These are phyloP conservation scores for Anoplius nigerrimus DNA, from an alignment of 2,888 invertebrate species.

Conservation along the genomic window DNA sequence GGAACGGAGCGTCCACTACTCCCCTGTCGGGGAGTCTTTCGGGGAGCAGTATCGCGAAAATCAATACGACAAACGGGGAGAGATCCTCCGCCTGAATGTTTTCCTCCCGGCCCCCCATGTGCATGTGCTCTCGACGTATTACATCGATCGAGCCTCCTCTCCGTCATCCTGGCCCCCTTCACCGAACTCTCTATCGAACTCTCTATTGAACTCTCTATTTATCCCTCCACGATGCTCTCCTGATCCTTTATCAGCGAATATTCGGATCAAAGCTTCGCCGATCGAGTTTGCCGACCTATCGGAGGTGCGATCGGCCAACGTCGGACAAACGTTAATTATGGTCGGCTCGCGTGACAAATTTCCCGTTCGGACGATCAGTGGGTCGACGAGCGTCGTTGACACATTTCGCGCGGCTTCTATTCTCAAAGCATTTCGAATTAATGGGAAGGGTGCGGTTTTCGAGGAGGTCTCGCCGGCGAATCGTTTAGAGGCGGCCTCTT, in stretches of 20 bases:
- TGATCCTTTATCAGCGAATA: background rate
- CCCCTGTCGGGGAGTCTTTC: conserved; percentile 28
- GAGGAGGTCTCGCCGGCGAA: background rate
- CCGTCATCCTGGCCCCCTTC: conserved; percentile 22
- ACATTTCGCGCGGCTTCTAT: too few species aligned
- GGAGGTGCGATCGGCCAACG: too few species aligned
- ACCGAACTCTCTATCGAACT: conserved; percentile 6
- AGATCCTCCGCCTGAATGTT: conserved; percentile 53
- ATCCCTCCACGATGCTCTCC: background rate
- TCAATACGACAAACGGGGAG: conserved; percentile 61
- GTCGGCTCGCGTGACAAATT: too few species aligned
- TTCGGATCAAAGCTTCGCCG: too few species aligned
- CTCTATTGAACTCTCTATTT: conserved; percentile 4
- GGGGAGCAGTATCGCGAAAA: conserved; percentile 58
- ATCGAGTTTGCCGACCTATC: too few species aligned
- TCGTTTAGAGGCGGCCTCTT: too few species aligned
- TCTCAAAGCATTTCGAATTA: background rate
- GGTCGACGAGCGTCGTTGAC: too few species aligned
- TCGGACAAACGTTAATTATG: too few species aligned
- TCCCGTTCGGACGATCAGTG: too few species aligned
- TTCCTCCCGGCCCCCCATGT: conserved; percentile 32
- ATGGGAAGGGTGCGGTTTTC: background rate
- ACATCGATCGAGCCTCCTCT: conserved; percentile 42
- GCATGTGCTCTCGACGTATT: conserved; percentile 9
- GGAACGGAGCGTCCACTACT: conserved; percentile 30